phyloP scores from a whole-genome alignment of 2,888 invertebrate species.

The Leucozona laternaria region DNA sequence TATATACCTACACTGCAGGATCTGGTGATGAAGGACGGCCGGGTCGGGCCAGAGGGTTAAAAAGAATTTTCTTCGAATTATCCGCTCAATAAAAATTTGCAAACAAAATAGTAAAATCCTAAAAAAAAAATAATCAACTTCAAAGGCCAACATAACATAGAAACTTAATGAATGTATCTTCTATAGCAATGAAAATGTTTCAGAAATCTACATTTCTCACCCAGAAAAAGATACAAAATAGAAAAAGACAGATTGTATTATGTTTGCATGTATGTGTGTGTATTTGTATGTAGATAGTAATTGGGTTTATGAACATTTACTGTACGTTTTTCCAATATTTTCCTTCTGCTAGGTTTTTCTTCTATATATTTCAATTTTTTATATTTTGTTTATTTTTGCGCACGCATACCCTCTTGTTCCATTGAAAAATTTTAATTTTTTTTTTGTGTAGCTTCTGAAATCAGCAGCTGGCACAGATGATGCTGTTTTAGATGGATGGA shows the following conservation, averaged over 20 bases:
- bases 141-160: constrained; percentile 47
- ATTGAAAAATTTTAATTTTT: constrained; percentile 50
- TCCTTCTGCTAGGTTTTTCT: constrained; percentile 29
- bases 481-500: constrained; percentile 31
- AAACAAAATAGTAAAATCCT: constrained; percentile 5
- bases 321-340: constrained; percentile 28
- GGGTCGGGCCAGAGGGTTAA: neutral
- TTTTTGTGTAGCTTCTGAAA: constrained; percentile 25
- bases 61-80: constrained; percentile 48
- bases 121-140: constrained; percentile 35
- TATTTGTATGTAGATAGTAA: neutral
- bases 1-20: neutral
- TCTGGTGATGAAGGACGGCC: neutral
- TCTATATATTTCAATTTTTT: constrained; percentile 3
- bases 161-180: neutral
- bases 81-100: constrained; percentile 45
- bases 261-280: neutral
- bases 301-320: constrained; percentile 57
- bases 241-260: neutral
- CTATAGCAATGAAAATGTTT: constrained; percentile 19
- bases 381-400: constrained; percentile 66
- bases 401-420: constrained; percentile 60
- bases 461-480: constrained; percentile 73
- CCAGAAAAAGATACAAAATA: constrained; percentile 2
- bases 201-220: neutral